These are phyloP conservation scores for Luffia ferchaultella DNA, from an alignment of 2,888 invertebrate genomes.

Conservation along the genomic window DNA sequence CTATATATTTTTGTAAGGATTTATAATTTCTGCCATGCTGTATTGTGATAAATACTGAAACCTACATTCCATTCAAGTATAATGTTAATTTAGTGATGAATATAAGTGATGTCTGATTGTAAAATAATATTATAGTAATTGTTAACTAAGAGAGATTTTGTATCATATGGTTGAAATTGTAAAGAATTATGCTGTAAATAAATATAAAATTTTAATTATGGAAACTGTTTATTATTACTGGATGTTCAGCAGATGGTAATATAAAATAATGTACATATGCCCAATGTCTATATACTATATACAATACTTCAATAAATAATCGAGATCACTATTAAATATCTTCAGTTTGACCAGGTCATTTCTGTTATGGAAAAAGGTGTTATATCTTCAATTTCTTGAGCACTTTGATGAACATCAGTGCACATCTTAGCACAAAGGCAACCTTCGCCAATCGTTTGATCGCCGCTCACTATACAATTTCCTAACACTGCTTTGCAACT, in stretches of 20 bases:
- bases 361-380: slow-evolving; percentile 20
- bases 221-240: too few species aligned
- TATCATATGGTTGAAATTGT: slow-evolving; percentile 64
- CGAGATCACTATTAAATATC: not conserved
- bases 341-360: slow-evolving; percentile 1
- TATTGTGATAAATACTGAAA: slow-evolving; percentile 47
- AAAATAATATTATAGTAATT: slow-evolving; percentile 51
- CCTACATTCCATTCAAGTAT: slow-evolving; percentile 39
- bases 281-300: too few species aligned
- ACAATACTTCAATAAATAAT: too few species aligned
- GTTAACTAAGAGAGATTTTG: slow-evolving; percentile 62
- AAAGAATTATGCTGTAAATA: slow-evolving; percentile 64
- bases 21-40: slow-evolving; percentile 44
- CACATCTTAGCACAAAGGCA: slow-evolving; percentile 52
- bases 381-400: slow-evolving; percentile 50
- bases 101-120: slow-evolving; percentile 40
- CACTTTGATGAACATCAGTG: slow-evolving; percentile 34
- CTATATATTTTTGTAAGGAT: slow-evolving; percentile 15
- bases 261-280: too few species aligned
- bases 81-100: slow-evolving; percentile 36
- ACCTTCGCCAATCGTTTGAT: slow-evolving; percentile 38
- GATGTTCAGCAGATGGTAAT: too few species aligned
- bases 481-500: slow-evolving; percentile 49
- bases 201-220: slow-evolving; percentile 38
- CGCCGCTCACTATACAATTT: slow-evolving; percentile 48